These are phyloP conservation scores for Sebastes baramenuke DNA, from an alignment of 2,797 vertebrate genomes.

Conservation along the genomic window DNA sequence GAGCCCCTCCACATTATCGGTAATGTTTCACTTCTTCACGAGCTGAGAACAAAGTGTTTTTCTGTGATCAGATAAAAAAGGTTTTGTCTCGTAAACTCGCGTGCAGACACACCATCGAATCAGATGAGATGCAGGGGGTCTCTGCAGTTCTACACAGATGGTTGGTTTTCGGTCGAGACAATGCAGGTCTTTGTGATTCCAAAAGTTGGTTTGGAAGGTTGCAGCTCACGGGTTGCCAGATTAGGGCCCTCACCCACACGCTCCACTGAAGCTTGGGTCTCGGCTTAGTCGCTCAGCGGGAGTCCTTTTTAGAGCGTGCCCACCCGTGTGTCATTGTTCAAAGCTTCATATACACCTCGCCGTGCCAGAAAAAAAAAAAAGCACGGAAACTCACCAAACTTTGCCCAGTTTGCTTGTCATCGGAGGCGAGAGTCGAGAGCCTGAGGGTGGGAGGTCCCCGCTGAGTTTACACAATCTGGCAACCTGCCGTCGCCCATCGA, in stretches of 20 bases:
- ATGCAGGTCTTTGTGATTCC: constrained; percentile 71
- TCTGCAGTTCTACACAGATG: constrained; percentile 66
- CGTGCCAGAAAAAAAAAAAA: constrained; percentile 60
- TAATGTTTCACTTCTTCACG: constrained; percentile 5
- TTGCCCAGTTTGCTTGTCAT: constrained; percentile 70
- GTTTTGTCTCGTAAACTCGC: constrained; percentile 31
- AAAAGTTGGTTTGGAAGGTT: constrained; percentile 73
- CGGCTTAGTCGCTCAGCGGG: constrained; percentile 70
- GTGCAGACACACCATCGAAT: constrained; percentile 21
- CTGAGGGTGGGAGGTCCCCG: constrained; percentile 79
- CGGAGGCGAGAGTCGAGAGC: constrained; percentile 70
- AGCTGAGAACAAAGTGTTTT: constrained; percentile 45
- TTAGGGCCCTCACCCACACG: constrained; percentile 78
- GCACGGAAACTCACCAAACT: constrained; percentile 50
- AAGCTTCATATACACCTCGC: constrained; percentile 62
- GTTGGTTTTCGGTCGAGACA: constrained; percentile 56
- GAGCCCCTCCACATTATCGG: constrained; percentile 14
- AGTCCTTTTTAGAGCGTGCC: constrained; percentile 66
- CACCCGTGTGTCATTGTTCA: constrained; percentile 81
- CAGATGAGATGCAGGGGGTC: constrained; percentile 48
- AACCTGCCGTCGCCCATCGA: constrained; percentile 49
- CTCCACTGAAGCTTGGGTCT: constrained; percentile 66
- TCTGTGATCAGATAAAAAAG: constrained; percentile 34
- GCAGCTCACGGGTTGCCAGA: constrained; percentile 79
- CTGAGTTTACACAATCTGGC: constrained; percentile 80